These are phyloP conservation scores for Crematogaster levior DNA, from an alignment of 2,888 invertebrate species.

Conservation along the genomic window DNA sequence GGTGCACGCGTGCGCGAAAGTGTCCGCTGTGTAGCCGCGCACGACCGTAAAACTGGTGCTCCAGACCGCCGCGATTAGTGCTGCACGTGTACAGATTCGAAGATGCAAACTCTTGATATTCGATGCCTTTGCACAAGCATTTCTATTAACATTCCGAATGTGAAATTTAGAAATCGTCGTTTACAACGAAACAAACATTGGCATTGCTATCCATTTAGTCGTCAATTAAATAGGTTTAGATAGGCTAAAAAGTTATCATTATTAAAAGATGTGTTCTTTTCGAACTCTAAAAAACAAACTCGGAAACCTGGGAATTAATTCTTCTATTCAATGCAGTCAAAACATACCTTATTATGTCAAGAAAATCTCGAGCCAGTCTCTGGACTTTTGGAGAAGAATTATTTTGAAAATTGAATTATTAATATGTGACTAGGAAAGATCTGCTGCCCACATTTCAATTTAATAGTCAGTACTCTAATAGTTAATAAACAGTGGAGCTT, in stretches of 20 bases:
- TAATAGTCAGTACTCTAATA: too few species aligned
- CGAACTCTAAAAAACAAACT: too few species aligned
- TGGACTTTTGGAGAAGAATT: too few species aligned
- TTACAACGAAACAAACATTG: not conserved
- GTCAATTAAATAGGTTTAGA: not conserved
- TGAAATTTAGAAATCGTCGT: conserved; percentile 13
- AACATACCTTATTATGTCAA: too few species aligned
- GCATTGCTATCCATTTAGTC: not conserved
- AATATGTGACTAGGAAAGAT: too few species aligned
- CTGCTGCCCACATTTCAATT: too few species aligned
- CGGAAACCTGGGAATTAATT: too few species aligned
- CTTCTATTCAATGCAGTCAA: too few species aligned
- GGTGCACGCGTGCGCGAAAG: conserved; percentile 58
- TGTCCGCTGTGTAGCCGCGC: conserved; percentile 34
- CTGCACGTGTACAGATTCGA: conserved; percentile 35
- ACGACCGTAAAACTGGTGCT: conserved; percentile 34
- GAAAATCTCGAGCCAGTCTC: too few species aligned
- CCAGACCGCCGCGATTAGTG: conserved; percentile 38
- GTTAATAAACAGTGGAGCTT: too few species aligned
- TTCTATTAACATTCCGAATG: not conserved
- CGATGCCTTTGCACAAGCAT: not conserved
- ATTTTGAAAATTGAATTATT: too few species aligned
- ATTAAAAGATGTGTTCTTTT: too few species aligned
- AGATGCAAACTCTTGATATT: conserved; percentile 16
- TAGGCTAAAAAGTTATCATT: not conserved